Evolutionary conservation across 2,797 vertebrate species (phyloP).

Genomic region (Yasuhikotakia modesta): DNA sequence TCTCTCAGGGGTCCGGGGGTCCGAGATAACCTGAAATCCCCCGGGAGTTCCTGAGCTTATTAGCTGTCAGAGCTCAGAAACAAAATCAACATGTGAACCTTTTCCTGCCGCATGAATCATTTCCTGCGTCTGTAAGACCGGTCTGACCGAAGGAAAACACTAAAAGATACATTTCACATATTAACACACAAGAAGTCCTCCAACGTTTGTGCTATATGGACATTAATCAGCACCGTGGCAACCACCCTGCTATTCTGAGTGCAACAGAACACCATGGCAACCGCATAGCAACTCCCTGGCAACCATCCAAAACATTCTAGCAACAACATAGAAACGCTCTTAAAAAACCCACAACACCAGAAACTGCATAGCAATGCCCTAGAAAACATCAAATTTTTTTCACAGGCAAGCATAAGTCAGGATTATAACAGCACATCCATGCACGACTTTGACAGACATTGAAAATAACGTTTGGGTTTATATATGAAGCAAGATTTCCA

Average conservation of each 20-base stretch:
- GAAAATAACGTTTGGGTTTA: conserved; percentile 4
- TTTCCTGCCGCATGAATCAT: not conserved
- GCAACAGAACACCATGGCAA: not conserved
- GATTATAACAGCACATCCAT: conserved; percentile 4
- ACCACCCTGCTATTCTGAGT: not conserved
- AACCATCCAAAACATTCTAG: not conserved
- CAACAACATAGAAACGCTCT: not conserved
- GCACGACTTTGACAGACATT: not conserved
- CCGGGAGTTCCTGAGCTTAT: not conserved
- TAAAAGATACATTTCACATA: not conserved
- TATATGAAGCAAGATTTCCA: conserved; percentile 23
- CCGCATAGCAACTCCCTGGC: not conserved
- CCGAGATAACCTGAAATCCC: conserved; percentile 25
- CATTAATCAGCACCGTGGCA: not conserved
- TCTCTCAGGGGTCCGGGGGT: not conserved
- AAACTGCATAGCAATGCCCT: not conserved
- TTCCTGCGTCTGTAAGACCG: not conserved
- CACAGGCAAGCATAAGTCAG: not conserved
- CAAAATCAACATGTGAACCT: not conserved
- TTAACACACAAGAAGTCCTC: not conserved
- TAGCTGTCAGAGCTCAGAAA: not conserved
- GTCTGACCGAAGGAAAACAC: too few relatives aligned
- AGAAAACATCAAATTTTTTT: not conserved
- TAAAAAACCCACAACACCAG: not conserved
- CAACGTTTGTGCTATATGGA: not conserved